These are phyloP conservation scores for Elachura formosa DNA, from an alignment of 2,113 vertebrate genomes.

Conservation along the genomic window DNA sequence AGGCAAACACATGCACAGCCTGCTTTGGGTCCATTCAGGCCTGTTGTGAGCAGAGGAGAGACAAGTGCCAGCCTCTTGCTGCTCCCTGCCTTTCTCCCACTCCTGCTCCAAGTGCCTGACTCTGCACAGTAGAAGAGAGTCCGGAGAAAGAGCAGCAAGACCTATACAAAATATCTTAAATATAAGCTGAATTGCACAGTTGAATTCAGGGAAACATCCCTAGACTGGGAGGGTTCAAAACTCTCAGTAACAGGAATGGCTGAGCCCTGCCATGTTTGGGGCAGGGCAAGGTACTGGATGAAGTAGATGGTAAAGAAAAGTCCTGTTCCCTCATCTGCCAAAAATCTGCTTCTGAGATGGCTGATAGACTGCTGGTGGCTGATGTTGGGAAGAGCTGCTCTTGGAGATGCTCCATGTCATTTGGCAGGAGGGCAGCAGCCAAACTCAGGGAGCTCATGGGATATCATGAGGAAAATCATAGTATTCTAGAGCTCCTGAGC, in stretches of 20 bases:
- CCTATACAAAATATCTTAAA: neutral
- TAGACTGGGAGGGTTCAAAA: neutral
- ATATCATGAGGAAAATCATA: rapidly evolving
- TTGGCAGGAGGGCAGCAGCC: neutral
- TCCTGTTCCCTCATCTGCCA: neutral
- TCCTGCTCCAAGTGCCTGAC: neutral
- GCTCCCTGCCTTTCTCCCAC: neutral
- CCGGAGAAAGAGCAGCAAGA: neutral
- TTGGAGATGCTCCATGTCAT: rapidly evolving
- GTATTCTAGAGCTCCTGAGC: neutral
- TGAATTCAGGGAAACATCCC: neutral
- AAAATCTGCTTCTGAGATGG: neutral
- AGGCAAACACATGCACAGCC: rapidly evolving
- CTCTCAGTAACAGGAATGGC: neutral
- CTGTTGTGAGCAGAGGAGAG: neutral
- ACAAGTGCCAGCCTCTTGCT: neutral
- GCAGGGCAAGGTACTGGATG: neutral
- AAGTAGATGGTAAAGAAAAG: neutral
- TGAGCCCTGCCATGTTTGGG: neutral
- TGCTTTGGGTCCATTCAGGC: neutral
- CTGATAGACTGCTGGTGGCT: rapidly evolving
- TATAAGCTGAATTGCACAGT: neutral
- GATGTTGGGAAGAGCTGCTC: neutral
- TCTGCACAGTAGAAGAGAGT: neutral
- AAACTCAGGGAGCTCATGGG: neutral